Percentiles rank a stretch among this genome's conserved stretches.
These are phyloP conservation scores for Syndactyla subalaris DNA, from an alignment of 2,797 vertebrate genomes.

Conservation along the genomic window DNA sequence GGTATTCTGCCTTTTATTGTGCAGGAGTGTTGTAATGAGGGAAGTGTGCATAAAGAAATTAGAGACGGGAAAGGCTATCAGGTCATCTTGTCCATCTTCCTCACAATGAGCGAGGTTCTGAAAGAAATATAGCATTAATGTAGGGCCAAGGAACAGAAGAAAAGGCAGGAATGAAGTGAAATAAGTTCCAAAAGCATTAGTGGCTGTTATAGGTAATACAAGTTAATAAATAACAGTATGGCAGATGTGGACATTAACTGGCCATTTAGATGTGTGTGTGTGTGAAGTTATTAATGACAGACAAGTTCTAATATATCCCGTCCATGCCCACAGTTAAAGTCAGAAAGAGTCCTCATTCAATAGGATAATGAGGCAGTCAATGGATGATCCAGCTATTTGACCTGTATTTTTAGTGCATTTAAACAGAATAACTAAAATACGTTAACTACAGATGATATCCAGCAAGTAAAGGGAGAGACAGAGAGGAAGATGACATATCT, in stretches of 20 bases:
- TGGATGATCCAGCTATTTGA: conserved; percentile 52
- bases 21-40: conserved; percentile 39
- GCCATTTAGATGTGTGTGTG: neutral
- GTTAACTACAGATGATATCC: neutral
- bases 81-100: conserved; percentile 38
- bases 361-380: conserved; percentile 61
- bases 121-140: conserved; percentile 21
- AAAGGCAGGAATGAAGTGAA: conserved; percentile 36
- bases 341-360: conserved; percentile 29
- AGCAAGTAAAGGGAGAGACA: neutral
- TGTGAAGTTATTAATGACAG: conserved; percentile 44
- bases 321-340: conserved; percentile 30
- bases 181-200: conserved; percentile 27
- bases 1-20: conserved; percentile 50
- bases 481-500: neutral
- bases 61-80: conserved; percentile 37
- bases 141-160: conserved; percentile 19
- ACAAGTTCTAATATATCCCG: conserved; percentile 40
- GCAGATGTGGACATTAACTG: conserved; percentile 43
- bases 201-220: neutral
- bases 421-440: conserved; percentile 54
- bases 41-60: conserved; percentile 57
- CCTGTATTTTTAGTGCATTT: conserved; percentile 55
- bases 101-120: conserved; percentile 1
- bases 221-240: conserved; percentile 55